These are phyloP conservation scores for Tympanoctomys barrerae DNA, from an alignment of 2,797 vertebrate genomes.

Conservation along the genomic window DNA sequence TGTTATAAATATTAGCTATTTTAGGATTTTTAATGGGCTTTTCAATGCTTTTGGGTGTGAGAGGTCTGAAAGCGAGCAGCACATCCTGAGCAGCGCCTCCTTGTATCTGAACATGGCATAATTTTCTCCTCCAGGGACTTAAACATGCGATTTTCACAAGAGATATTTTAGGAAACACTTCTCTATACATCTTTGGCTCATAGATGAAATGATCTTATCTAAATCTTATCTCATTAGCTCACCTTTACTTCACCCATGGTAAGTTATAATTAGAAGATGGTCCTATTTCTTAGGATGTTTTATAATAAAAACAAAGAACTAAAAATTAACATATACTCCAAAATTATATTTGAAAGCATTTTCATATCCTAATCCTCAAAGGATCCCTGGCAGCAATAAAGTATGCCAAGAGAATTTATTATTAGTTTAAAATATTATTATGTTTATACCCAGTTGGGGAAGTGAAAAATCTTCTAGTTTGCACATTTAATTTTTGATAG, in stretches of 20 bases:
- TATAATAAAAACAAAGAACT: slow-evolving; percentile 55
- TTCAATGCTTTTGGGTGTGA: neutral
- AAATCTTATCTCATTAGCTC: slow-evolving; percentile 31
- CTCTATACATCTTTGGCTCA: neutral
- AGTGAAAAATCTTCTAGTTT: slow-evolving; percentile 17
- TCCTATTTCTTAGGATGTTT: slow-evolving; percentile 43
- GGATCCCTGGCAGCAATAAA: neutral
- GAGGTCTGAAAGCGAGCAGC: neutral
- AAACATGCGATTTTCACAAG: neutral
- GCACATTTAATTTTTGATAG: slow-evolving; percentile 17
- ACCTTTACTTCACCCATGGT: slow-evolving; percentile 33
- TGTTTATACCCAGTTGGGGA: neutral
- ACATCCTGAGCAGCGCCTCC: neutral
- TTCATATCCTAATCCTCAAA: slow-evolving; percentile 47
- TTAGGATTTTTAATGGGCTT: slow-evolving; percentile 5
- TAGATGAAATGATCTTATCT: neutral
- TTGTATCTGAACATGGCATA: neutral
- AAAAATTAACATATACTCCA: slow-evolving; percentile 44
- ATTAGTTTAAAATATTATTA: neutral
- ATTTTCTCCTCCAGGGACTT: neutral
- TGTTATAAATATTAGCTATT: neutral
- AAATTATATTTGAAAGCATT: slow-evolving; percentile 54
- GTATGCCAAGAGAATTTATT: neutral
- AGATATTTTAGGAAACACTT: slow-evolving; percentile 28
- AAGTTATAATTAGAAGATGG: slow-evolving; percentile 46